These are phyloP conservation scores for Mycalesis mineus DNA, from an alignment of 2,888 invertebrate species.

Conservation along the genomic window DNA sequence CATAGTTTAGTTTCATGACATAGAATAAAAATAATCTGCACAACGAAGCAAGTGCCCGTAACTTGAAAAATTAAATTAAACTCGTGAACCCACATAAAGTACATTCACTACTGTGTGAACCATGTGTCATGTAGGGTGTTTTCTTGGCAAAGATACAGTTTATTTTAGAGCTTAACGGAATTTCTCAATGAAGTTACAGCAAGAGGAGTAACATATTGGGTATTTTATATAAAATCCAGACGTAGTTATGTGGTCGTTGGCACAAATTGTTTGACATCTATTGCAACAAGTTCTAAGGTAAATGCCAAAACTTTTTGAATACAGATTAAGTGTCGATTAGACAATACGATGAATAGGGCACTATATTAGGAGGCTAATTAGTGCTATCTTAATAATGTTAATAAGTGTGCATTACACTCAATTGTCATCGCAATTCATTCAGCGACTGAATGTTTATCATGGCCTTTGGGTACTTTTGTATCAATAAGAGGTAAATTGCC, in stretches of 20 bases:
- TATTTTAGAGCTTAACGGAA: background rate
- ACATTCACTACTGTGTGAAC: background rate
- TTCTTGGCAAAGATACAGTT: slow-evolving; percentile 15
- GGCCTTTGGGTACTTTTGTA: too few relatives aligned
- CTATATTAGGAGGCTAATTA: too few relatives aligned
- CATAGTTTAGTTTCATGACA: too few relatives aligned
- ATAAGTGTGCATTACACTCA: too few relatives aligned
- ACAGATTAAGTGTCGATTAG: too few relatives aligned
- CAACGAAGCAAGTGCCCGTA: background rate
- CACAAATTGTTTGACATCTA: background rate
- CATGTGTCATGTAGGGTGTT: background rate
- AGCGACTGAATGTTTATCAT: too few relatives aligned
- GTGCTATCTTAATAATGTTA: too few relatives aligned
- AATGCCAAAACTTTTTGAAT: background rate
- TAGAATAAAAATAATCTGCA: background rate
- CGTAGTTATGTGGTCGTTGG: background rate
- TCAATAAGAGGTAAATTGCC: too few relatives aligned
- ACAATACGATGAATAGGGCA: too few relatives aligned
- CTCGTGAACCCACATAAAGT: background rate
- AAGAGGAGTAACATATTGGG: background rate
- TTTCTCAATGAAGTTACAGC: slow-evolving; percentile 9
- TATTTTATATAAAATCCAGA: background rate
- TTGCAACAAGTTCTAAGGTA: background rate
- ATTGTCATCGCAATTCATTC: too few relatives aligned
- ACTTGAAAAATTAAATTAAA: background rate